These are phyloP conservation scores for Apostichopus californicus DNA, from an alignment of 35 echinoderm and acorn worm species.

Conservation along the genomic window DNA sequence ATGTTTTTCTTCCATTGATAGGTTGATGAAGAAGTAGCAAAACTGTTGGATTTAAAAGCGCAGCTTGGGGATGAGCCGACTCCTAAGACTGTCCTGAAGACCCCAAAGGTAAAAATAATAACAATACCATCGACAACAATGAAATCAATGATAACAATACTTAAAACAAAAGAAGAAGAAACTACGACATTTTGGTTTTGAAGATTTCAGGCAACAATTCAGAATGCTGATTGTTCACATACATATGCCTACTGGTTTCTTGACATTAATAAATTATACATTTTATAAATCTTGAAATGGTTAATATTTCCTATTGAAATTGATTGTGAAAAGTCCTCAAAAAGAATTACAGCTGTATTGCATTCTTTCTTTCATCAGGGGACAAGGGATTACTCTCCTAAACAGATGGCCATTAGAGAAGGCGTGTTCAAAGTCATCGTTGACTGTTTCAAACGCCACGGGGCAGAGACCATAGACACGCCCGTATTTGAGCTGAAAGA, in stretches of 20 bases:
- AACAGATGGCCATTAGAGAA: slow-evolving; percentile 96
- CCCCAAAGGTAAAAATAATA: slow-evolving; percentile 74
- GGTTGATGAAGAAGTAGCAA: slow-evolving; percentile 88
- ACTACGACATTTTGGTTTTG: too few species aligned
- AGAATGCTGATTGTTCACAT: too few species aligned
- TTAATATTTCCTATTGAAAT: too few species aligned
- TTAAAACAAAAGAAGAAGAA: too few species aligned
- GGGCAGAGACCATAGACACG: slow-evolving; percentile 95
- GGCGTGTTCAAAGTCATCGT: slow-evolving; percentile 88
- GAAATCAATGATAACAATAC: too few species aligned
- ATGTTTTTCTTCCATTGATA: slow-evolving; percentile 13
- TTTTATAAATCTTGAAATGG: too few species aligned
- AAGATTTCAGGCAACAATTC: too few species aligned
- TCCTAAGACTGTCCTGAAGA: slow-evolving; percentile 87
- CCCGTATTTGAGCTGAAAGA: slow-evolving; percentile 99
- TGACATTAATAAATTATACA: too few species aligned
- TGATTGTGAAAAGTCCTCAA: too few species aligned
- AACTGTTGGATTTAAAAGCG: slow-evolving; percentile 85
- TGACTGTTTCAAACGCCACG: slow-evolving; percentile 92
- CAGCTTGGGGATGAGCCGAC: slow-evolving; percentile 81
- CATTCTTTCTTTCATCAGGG: slow-evolving; percentile 51
- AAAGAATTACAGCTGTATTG: neutral
- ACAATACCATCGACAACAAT: too few species aligned
- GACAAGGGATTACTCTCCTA: slow-evolving; percentile 93
- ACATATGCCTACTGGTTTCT: too few species aligned